Evolutionary conservation across 2,888 invertebrate genomes (phyloP).

Genomic region (Andrena fulva): DNA sequence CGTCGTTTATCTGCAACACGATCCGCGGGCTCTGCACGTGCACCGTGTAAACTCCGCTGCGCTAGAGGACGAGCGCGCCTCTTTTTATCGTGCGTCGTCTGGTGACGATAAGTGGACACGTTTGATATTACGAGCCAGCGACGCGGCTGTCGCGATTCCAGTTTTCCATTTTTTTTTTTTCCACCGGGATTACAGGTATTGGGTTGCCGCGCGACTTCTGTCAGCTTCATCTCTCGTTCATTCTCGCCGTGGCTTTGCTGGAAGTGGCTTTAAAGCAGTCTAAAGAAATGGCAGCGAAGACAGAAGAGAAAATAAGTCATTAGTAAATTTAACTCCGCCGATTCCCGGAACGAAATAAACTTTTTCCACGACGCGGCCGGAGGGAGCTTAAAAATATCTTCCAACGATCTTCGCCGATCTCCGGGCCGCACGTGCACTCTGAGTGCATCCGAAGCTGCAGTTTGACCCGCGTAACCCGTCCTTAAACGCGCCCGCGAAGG

Average conservation of each 20-base stretch:
- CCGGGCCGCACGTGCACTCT: constrained; percentile 28
- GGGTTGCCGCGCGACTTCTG: background rate
- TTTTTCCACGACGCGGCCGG: background rate
- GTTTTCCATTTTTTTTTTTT: constrained; percentile 9
- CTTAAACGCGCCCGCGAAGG: constrained; percentile 49
- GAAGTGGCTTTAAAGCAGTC: too few species aligned
- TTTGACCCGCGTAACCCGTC: constrained; percentile 62
- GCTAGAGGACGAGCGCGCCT: background rate
- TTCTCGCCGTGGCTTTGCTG: too few species aligned
- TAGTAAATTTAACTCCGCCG: background rate
- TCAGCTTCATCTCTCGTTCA: background rate
- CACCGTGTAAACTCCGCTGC: constrained; percentile 20
- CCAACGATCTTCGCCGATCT: constrained; percentile 26
- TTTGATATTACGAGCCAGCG: constrained; percentile 8
- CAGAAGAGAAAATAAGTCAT: background rate
- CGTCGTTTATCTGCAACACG: constrained; percentile 66
- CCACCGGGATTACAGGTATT: constrained; percentile 3
- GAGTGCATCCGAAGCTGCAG: constrained; percentile 38
- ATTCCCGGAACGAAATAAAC: background rate
- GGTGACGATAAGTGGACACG: constrained; percentile 14
- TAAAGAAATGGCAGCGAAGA: background rate
- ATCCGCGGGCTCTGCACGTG: constrained; percentile 52
- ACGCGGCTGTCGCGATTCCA: constrained; percentile 14
- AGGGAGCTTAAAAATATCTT: constrained; percentile 51
- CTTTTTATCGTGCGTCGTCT: background rate